Conservation (phyloP, 2,888 invertebrate genomes). For the Dysmachus trigonus region DNA sequence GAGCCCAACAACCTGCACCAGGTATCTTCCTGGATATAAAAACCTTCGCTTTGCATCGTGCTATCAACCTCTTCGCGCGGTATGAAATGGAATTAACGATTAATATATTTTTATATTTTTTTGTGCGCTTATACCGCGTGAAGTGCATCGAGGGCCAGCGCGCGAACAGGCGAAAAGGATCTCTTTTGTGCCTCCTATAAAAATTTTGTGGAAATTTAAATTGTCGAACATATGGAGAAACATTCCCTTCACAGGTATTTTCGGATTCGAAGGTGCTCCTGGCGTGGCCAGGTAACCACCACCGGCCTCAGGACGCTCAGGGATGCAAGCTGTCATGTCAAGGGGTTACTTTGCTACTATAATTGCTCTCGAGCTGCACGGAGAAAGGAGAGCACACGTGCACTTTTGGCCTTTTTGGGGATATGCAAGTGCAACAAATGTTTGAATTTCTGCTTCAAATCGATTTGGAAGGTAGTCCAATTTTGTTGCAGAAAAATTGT, state of each 20-base stretch:
- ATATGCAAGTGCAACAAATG: background rate
- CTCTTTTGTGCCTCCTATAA: background rate
- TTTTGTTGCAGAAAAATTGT: background rate
- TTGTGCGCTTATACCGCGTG: background rate
- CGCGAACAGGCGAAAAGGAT: background rate
- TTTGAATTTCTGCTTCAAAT: background rate
- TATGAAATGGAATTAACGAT: background rate
- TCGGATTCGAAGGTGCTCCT: background rate
- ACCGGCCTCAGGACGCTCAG: background rate
- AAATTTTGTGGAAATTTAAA: conserved; percentile 34
- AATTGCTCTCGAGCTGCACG: background rate
- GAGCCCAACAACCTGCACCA: background rate
- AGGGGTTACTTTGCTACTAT: background rate
- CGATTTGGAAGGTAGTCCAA: background rate
- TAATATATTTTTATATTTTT: too few species aligned
- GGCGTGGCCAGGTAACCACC: background rate
- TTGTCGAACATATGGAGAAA: conserved; percentile 12
- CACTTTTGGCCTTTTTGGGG: background rate
- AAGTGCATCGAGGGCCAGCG: background rate
- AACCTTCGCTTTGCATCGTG: background rate
- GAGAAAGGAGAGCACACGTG: background rate
- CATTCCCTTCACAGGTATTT: background rate
- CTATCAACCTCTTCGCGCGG: background rate
- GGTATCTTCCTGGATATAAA: background rate
- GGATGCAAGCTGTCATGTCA: conserved; percentile 2